Evolutionary conservation across 2,113 vertebrate species (phyloP).

Genomic region (Malaclemys terrapin): DNA sequence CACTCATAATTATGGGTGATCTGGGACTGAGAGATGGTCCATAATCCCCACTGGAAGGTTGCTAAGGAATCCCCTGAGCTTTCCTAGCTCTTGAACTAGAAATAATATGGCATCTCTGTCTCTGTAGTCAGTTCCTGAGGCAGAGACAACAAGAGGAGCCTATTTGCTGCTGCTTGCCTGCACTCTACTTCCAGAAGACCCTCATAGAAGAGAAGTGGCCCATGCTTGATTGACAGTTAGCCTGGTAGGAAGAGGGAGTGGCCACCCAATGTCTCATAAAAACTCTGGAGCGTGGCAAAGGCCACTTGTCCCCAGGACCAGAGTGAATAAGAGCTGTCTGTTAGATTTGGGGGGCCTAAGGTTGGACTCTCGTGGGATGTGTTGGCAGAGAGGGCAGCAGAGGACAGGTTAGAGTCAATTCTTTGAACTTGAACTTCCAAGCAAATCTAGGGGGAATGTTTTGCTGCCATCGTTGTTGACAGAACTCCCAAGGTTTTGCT

Average conservation of each 20-base stretch:
- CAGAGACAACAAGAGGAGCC: not conserved
- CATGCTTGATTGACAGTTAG: not conserved
- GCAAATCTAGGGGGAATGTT: not conserved
- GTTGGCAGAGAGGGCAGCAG: not conserved
- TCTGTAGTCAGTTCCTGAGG: not conserved
- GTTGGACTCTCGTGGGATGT: not conserved
- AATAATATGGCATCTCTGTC: not conserved
- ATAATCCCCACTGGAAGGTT: not conserved
- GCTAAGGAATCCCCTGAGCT: not conserved
- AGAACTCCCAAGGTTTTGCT: not conserved
- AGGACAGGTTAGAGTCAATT: not conserved
- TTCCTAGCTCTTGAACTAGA: fast-evolving
- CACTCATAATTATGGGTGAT: not conserved
- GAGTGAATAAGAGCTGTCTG: not conserved
- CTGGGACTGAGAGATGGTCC: not conserved
- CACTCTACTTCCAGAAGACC: not conserved
- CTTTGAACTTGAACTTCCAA: not conserved
- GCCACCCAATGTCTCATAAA: not conserved
- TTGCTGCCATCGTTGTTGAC: not conserved
- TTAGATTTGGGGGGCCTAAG: too few species aligned
- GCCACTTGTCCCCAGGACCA: not conserved
- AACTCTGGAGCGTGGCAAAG: not conserved
- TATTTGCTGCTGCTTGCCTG: not conserved
- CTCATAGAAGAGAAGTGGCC: not conserved
- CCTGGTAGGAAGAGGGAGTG: not conserved